Base-by-base conservation (phyloP, 2,113 vertebrate genomes). In the Philantomba maxwellii region DNA sequence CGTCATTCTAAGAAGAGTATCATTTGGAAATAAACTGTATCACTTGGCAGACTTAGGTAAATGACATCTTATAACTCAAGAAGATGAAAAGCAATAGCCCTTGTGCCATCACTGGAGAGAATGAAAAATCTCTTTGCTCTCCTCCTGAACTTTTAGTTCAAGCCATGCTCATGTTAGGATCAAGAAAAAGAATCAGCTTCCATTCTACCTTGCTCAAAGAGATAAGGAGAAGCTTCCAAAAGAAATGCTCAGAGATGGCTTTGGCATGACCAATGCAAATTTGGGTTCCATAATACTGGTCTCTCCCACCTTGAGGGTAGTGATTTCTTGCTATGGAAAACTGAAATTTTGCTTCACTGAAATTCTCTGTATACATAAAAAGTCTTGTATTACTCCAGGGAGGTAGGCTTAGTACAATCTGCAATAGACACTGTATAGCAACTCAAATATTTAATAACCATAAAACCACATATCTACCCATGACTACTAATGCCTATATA, bases 21-120 rank as follows among this genome's bases (percentile, higher is more conserved):
- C 87, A 82, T 95, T 91, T 91, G 95, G 97, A 98, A 97, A 80
- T 94, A 89, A 83, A 51, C 33, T 3, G 0, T 89, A 60, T 91
- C 19, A 58, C 83, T 75, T 85, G 82, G 78, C 36, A 96, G 87
- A 45, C 30, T 43, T 96, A 80, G 9, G 21, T 62, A 82, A 90
- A 75, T 88, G 33, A 82, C 45, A 60, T 39, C 28, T 49, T 86
- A 45, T 6, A 91, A 93, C 23, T 87, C 60, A 84, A 90, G 45
- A 26, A n/a, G 57, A 66, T 58, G 39, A 57, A 81, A 94, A 62
- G 13, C 1, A 3, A 78, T 78, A 87, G 58, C 6, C 47, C 60
- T 92, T 86, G 25, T 19, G 14, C 39, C 36, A 47, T 6, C 30
- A 39, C 21, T 21, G 12, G 10, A 94, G 9, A 33, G 47, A 93